phyloP scores from a whole-genome alignment of 2,797 vertebrate genomes.

The Platyrinchus mystaceus region DNA sequence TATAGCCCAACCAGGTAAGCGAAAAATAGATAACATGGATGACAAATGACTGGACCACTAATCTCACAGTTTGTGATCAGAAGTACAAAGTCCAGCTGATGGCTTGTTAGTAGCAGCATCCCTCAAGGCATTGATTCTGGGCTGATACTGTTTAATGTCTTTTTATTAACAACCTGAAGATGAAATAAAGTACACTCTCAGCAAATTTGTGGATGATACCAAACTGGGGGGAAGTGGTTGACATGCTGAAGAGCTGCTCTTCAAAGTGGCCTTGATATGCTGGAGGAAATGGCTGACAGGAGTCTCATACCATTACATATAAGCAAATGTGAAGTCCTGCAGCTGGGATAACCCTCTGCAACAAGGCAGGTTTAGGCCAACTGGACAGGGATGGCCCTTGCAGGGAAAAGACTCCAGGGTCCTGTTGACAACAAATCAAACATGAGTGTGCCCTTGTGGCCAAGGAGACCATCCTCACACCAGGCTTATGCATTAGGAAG shows the following conservation, averaged over 20 bases:
- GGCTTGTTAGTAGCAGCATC: not conserved
- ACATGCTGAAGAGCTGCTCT: not conserved
- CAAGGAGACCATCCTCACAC: not conserved
- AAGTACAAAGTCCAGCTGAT: not conserved
- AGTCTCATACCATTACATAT: not conserved
- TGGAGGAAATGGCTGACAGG: not conserved
- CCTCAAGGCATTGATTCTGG: not conserved
- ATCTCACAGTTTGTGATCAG: not conserved
- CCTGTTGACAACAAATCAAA: not conserved
- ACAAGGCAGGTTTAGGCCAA: not conserved
- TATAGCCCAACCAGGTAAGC: not conserved
- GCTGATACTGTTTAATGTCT: not conserved
- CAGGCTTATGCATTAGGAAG: not conserved
- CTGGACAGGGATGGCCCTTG: not conserved
- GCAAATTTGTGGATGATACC: not conserved
- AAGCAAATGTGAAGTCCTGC: not conserved
- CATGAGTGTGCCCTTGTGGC: not conserved
- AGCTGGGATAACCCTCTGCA: not conserved
- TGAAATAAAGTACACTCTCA: not conserved
- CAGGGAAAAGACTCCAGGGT: not conserved
- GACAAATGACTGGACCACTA: not conserved
- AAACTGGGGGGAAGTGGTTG: not conserved
- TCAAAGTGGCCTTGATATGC: not conserved
- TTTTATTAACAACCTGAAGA: not conserved
- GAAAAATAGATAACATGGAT: fast-evolving